A percentile compares a stretch with the other conserved stretches of the same genome.
Evolutionary conservation across 2,797 vertebrate genomes (phyloP).

Genomic region (Acipenser transmontanus): DNA sequence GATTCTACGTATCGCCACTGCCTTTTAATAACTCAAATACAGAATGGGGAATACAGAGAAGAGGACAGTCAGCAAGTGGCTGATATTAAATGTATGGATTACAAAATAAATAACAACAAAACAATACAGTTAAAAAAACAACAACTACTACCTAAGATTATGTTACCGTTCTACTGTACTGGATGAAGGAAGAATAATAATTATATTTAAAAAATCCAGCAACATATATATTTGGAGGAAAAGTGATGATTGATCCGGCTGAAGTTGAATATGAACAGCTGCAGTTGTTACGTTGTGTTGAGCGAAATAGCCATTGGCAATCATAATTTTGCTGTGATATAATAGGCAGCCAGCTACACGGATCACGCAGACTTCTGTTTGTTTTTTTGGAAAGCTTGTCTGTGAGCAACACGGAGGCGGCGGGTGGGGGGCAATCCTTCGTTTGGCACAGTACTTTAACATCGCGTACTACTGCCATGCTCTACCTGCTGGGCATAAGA

Average conservation of each 20-base stretch:
- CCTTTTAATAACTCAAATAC: no score
- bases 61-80: no score
- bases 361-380: neutral
- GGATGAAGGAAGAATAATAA: no score
- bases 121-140: no score
- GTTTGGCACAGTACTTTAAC: slow-evolving; percentile 10
- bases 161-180: no score
- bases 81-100: no score
- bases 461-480: slow-evolving; percentile 9
- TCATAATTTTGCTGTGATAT: slow-evolving; percentile 20
- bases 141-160: no score
- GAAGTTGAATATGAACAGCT: slow-evolving; percentile 45
- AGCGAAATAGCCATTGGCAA: slow-evolving; percentile 22
- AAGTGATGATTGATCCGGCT: slow-evolving; percentile 57
- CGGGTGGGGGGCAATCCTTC: neutral
- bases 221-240: no score
- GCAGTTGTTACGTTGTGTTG: slow-evolving; percentile 20
- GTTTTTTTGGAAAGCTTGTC: slow-evolving; percentile 6
- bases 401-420: slow-evolving; percentile 3
- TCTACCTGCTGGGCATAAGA: slow-evolving; percentile 44
- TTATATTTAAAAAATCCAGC: no score
- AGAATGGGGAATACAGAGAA: slow-evolving; percentile 10
- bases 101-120: no score
- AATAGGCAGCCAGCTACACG: slow-evolving; percentile 26
- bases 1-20: neutral